Base-by-base conservation (phyloP, 2,888 invertebrate species). In the Amphipyra tragopoginis region DNA sequence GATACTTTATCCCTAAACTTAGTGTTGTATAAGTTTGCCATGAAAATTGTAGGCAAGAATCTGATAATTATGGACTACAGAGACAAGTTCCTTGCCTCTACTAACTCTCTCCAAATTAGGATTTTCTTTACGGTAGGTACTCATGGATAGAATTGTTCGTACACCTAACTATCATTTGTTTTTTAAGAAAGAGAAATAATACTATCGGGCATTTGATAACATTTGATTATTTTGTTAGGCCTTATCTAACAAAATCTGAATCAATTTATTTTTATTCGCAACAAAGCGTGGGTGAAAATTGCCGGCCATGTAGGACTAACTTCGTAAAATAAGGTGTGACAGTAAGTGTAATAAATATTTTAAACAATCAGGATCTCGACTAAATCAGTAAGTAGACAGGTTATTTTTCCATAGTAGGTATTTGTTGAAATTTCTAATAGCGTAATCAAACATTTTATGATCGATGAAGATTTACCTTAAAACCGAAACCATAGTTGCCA, bases 401-500 rank as follows among this genome's bases (percentile, higher is more conserved):
- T 39, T 40, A 11, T 38, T 5, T 29, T 29, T 29, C 29, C 29
- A 29, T 29, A 29, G 2, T 29, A 4, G 29, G 29, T 29, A 1
- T 29, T 7, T 1, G 2, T 2, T 29, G 29, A 29, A 29, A 29
- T 29, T 29, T 29, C 29, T 29, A 29, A 29, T 29, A 29, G 29
- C 29, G 4, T 5, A 29, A 29, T 29, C 29, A 29, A 5, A 29
- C 5, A 5, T 7, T 29, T 29, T 36, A 36, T 36, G 39, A 55
- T 47, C 29, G 42, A 36, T 42, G 39, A 47, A 42, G 3, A n/a
- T 11, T 49, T 67, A 77, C 75, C 70, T 70, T 38, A 70, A 45
- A 57, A 55, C 43, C 40, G 42, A 39, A 38, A 58, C 51, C 72
- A 75, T 75, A 38, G 7, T 53, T 26, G 38, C 15, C 38, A 63